phyloP scores from a whole-genome alignment of 2,797 vertebrate genomes.

The Muscicapa striata region DNA sequence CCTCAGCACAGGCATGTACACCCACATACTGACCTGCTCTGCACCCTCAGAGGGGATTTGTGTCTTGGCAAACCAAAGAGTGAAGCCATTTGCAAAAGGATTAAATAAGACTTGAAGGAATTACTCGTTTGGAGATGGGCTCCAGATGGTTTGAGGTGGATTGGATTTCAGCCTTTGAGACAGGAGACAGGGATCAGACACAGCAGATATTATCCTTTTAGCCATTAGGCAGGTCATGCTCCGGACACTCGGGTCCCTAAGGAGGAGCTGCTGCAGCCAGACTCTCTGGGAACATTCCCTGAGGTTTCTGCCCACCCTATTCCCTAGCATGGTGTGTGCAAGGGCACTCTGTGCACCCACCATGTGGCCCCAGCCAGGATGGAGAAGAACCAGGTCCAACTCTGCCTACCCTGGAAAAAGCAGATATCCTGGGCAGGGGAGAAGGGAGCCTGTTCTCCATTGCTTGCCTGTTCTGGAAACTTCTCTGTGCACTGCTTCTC shows the following conservation, averaged over 20 bases:
- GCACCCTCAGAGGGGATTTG: background rate
- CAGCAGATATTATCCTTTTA: background rate
- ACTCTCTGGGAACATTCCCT: fast-evolving
- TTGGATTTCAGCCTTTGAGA: constrained; percentile 15
- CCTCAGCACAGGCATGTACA: background rate
- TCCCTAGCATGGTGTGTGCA: background rate
- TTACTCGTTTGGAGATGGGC: background rate
- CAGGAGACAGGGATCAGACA: background rate
- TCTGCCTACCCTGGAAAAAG: background rate
- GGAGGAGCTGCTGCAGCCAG: background rate
- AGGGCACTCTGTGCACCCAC: background rate
- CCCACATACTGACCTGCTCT: background rate
- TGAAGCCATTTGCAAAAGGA: background rate
- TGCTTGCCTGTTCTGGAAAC: background rate
- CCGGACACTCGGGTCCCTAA: fast-evolving
- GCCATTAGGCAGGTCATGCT: background rate
- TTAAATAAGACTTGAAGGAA: background rate
- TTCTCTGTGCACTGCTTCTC: background rate
- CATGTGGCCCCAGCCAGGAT: background rate
- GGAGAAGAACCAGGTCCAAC: background rate
- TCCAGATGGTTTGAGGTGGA: background rate
- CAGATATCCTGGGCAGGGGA: background rate
- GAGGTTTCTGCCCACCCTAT: background rate
- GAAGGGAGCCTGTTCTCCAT: background rate
- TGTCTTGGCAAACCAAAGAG: background rate